Percentiles rank a stretch among this genome's conserved stretches.
Conservation (phyloP, 2,888 invertebrate genomes). For the Palloptera scutellata region DNA sequence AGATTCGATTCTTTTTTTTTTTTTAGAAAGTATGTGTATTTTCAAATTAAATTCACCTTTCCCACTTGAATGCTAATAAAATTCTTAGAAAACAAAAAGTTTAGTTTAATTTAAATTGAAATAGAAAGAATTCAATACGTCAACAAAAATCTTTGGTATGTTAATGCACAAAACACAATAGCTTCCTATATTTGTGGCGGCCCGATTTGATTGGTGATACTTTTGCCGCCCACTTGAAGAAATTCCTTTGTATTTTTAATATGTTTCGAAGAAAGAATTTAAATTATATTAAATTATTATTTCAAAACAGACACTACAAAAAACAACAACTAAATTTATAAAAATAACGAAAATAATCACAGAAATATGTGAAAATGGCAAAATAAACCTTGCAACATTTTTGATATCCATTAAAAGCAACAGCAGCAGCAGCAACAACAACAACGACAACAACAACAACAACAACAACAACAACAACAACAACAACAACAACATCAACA, state of each 20-base stretch:
- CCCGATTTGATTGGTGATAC: slow-evolving; percentile 27
- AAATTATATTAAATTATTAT: slow-evolving; percentile 38
- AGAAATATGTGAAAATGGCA: not conserved
- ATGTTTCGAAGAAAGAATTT: too few relatives aligned
- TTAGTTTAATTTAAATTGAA: slow-evolving; percentile 2
- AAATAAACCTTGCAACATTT: slow-evolving; percentile 29
- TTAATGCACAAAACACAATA: slow-evolving; percentile 21
- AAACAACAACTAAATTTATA: slow-evolving; percentile 20
- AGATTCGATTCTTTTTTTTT: not conserved
- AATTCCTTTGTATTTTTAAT: slow-evolving; percentile 28
- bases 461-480: not conserved
- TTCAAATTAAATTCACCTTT: not conserved
- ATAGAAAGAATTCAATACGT: slow-evolving; percentile 50
- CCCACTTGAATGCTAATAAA: not conserved
- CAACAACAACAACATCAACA: slow-evolving; percentile 11
- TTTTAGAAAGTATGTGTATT: not conserved
- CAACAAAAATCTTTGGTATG: slow-evolving; percentile 57
- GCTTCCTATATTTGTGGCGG: slow-evolving; percentile 11
- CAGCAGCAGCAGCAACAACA: not conserved
- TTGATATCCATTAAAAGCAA: slow-evolving; percentile 11
- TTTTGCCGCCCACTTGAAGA: slow-evolving; percentile 56
- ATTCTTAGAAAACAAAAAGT: not conserved
- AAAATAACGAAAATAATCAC: slow-evolving; percentile 3
- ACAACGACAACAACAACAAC: slow-evolving; percentile 5
- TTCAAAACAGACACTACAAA: slow-evolving; percentile 32